Base-by-base conservation (phyloP, 1,140 invertebrate species). In the Heliconius melpomene region DNA sequence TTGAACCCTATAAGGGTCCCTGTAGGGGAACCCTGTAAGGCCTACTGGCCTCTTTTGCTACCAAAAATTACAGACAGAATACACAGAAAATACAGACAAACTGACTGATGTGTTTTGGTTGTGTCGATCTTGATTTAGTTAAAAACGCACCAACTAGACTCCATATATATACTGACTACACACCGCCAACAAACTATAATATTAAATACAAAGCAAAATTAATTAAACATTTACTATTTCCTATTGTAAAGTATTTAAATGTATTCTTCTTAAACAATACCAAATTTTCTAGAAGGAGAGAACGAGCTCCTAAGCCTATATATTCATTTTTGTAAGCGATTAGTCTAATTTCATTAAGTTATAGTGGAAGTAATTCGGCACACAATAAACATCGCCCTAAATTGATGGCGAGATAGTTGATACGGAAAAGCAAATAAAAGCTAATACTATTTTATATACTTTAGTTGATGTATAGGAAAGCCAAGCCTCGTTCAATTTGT, bases 281-380 rank as follows among this genome's bases (percentile, higher is more conserved):
- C 11, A 16, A 66, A 40, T 38, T 66, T 40, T 75, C 60, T 66
- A 32, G 3, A 32, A 74, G 26, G 7, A 26, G 36, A 13, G 26
- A 50, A 29, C 50, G 72, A 57, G 70, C 66, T 66, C 50, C 54
- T 54, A 66, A 29, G 29, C 23, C 50, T 74, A 57, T 80, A 77
- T 77, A 80, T 80, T 20, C 60, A 46, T 13, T 3, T 5, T 23
- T 16, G 26, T 66, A 46, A 16, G n/a, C 72, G 70, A 79, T 76
- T 75, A 80, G 32, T 73, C 32, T 75, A 80, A 80, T 80, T 77
- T 40, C 79, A 80, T 80, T 75, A 80, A 71, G 73, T 77, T 66
- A 80, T 54, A 57, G 79, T 40, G 72, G 18, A 66, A 77, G 75
- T 80, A 74, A 80, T 80, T 80, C 50, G 71, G 75, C 40, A 77